phyloP scores from a whole-genome alignment of 2,888 invertebrate genomes.

The Drosophila mimica region DNA sequence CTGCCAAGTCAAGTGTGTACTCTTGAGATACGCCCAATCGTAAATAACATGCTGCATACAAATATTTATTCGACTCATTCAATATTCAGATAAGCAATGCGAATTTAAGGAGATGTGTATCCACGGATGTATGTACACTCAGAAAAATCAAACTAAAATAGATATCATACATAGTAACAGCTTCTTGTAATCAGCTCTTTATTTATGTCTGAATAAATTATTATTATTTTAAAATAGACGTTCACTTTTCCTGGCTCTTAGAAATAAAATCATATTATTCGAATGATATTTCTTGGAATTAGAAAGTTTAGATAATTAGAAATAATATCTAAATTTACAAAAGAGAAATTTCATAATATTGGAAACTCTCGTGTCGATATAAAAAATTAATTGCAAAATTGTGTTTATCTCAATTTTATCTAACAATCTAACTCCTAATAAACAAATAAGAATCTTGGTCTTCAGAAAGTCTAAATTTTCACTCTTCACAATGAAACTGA shows the following conservation, averaged over 20 bases:
- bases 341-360: not conserved
- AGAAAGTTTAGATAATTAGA: not conserved
- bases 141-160: not conserved
- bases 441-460: not conserved
- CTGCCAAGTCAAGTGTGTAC: slow-evolving; percentile 81
- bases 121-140: not conserved
- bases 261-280: not conserved
- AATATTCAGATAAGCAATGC: slow-evolving; percentile 69
- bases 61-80: slow-evolving; percentile 69
- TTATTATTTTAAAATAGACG: not conserved
- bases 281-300: not conserved
- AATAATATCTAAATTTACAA: not conserved
- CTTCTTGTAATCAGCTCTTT: no score
- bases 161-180: not conserved
- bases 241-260: not conserved
- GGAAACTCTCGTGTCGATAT: no score
- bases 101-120: slow-evolving; percentile 17
- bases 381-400: no score
- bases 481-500: not conserved
- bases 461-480: not conserved
- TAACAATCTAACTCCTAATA: not conserved
- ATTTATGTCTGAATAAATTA: no score
- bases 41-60: slow-evolving; percentile 71
- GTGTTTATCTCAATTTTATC: not conserved
- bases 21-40: slow-evolving; percentile 76